These are phyloP conservation scores for Drosophila bifasciata DNA, from an alignment of 1,140 invertebrate species.

Conservation along the genomic window DNA sequence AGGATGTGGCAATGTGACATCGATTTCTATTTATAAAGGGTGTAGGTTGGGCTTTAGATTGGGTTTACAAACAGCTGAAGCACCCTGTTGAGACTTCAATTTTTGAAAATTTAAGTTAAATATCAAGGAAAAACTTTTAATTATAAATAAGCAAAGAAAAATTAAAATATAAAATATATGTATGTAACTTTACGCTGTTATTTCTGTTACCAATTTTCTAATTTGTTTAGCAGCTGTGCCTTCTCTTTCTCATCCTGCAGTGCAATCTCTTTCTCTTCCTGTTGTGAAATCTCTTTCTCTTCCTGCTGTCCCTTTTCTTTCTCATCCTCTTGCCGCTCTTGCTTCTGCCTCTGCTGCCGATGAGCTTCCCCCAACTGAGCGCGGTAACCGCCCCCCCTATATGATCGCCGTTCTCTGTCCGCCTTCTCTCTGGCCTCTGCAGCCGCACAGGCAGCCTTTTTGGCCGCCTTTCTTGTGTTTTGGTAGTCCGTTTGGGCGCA, in stretches of 20 bases:
- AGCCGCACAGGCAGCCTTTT: slow-evolving; percentile 86
- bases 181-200: too few relatives aligned
- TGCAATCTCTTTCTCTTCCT: too few relatives aligned
- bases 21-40: slow-evolving; percentile 14
- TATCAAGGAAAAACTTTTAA: slow-evolving; percentile 3
- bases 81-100: not conserved
- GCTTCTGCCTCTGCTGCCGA: too few relatives aligned
- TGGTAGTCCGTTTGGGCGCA: slow-evolving; percentile 86
- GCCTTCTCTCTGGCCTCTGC: slow-evolving; percentile 84
- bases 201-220: not conserved
- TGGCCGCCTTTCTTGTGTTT: slow-evolving; percentile 87
- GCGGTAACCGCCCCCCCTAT: too few relatives aligned
- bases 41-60: not conserved
- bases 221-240: not conserved
- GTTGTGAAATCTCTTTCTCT: not conserved
- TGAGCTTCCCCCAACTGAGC: too few relatives aligned
- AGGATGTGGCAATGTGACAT: slow-evolving; percentile 17
- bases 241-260: not conserved
- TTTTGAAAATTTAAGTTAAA: not conserved
- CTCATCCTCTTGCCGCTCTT: not conserved
- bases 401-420: slow-evolving; percentile 24
- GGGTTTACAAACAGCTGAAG: slow-evolving; percentile 30
- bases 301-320: not conserved
- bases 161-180: slow-evolving; percentile 33
- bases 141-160: not conserved